Evolutionary conservation across 2,113 vertebrate genomes (phyloP).

Genomic region (Pangasianodon gigas): DNA sequence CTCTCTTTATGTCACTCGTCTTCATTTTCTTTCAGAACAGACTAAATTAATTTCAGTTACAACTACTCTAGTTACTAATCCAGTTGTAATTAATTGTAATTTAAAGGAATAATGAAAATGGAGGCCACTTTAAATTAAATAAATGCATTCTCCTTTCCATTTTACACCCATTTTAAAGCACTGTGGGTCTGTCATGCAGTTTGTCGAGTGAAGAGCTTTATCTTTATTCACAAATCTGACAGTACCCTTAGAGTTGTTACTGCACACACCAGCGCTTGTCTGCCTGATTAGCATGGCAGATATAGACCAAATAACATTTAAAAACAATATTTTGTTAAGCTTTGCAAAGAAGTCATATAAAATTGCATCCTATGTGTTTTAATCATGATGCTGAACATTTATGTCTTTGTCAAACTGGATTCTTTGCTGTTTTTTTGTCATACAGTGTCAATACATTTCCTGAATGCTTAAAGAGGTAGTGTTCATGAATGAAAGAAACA

Average conservation of each 20-base stretch:
- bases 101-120: background rate
- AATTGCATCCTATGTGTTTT: too few species aligned
- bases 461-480: background rate
- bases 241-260: too few species aligned
- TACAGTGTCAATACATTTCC: background rate
- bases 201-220: background rate
- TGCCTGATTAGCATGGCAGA: background rate
- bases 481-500: background rate
- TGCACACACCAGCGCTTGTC: background rate
- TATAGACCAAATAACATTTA: background rate
- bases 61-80: too few species aligned
- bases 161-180: background rate
- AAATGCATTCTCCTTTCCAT: background rate
- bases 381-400: too few species aligned
- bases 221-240: too few species aligned
- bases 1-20: background rate
- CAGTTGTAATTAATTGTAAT: too few species aligned
- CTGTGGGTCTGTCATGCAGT: background rate
- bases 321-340: too few species aligned
- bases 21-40: background rate
- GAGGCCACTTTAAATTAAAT: background rate
- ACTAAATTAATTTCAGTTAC: background rate
- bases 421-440: background rate
- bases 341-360: too few species aligned
- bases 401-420: background rate